phyloP scores from a whole-genome alignment of 2,113 vertebrate species.

The Rhabdornis inornatus region DNA sequence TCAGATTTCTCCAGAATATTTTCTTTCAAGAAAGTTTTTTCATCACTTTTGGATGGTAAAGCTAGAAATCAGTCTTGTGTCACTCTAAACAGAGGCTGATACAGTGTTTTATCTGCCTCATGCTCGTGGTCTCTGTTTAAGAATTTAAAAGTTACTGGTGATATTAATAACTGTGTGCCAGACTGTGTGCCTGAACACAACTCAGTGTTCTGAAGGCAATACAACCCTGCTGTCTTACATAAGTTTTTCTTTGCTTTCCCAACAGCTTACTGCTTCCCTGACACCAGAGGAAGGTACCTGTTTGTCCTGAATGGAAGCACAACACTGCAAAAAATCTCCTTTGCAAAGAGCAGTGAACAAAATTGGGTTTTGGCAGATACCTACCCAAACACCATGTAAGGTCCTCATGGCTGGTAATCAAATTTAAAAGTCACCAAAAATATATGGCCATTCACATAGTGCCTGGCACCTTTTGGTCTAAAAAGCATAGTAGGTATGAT shows the following conservation, averaged over 20 bases:
- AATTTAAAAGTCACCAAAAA: background rate
- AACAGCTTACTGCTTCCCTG: background rate
- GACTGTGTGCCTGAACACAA: background rate
- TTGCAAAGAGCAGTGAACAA: background rate
- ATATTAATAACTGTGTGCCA: background rate
- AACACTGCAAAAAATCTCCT: background rate
- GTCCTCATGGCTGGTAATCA: background rate
- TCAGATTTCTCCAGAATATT: background rate
- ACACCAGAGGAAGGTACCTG: background rate
- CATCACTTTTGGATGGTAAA: background rate
- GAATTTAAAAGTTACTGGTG: background rate
- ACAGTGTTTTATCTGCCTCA: background rate
- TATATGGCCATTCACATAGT: background rate
- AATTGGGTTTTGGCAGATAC: background rate
- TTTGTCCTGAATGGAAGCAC: background rate
- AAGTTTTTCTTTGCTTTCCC: background rate
- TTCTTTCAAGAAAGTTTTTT: background rate
- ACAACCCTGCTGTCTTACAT: background rate
- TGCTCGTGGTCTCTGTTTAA: background rate
- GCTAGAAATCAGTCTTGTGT: background rate
- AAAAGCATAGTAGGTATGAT: background rate
- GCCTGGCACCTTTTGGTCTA: background rate
- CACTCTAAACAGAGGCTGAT: background rate
- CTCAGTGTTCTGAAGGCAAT: background rate
- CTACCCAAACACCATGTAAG: background rate